Conservation (phyloP, 2,888 invertebrate genomes). For the Phyllotreta striolata region DNA sequence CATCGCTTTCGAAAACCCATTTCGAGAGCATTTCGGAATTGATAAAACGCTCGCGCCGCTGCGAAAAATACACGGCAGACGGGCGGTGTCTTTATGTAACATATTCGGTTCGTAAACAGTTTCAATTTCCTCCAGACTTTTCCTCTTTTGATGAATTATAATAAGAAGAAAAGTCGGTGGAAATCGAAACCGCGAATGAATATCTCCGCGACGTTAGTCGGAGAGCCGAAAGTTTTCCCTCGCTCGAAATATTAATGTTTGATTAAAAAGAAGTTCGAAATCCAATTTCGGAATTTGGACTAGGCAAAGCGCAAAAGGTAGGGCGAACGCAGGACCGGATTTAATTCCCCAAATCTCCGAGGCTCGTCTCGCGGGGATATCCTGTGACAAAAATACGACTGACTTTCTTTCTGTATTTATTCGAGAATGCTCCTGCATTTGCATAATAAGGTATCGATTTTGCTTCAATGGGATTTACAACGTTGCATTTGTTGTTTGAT, state of each 20-base stretch:
- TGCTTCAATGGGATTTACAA: conserved; percentile 21
- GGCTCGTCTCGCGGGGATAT: conserved; percentile 1
- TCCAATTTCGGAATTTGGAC: too few relatives aligned
- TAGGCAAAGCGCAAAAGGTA: too few relatives aligned
- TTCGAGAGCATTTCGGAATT: too few relatives aligned
- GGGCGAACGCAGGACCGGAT: conserved; percentile 2
- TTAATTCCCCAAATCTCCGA: conserved; percentile 3
- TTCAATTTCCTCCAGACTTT: conserved; percentile 5
- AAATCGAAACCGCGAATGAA: conserved; percentile 12
- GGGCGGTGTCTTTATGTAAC: conserved; percentile 9
- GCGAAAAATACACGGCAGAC: not conserved
- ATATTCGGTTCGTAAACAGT: conserved; percentile 10
- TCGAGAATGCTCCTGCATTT: conserved; percentile 20
- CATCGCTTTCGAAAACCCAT: too few relatives aligned
- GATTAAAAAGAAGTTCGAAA: too few relatives aligned
- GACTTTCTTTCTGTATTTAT: conserved; percentile 19
- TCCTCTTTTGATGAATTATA: conserved; percentile 9
- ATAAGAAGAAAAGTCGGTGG: conserved; percentile 5
- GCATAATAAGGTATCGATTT: conserved; percentile 28
- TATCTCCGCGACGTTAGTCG: not conserved
- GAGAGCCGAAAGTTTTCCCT: too few relatives aligned
- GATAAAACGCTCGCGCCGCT: too few relatives aligned
- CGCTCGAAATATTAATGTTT: too few relatives aligned
- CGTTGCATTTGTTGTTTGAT: conserved; percentile 14
- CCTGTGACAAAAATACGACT: conserved; percentile 25